Percentiles rank a stretch among this genome's conserved stretches.
phyloP scores from a whole-genome alignment of 2,113 vertebrate genomes.

The Hemiprocne comata region DNA sequence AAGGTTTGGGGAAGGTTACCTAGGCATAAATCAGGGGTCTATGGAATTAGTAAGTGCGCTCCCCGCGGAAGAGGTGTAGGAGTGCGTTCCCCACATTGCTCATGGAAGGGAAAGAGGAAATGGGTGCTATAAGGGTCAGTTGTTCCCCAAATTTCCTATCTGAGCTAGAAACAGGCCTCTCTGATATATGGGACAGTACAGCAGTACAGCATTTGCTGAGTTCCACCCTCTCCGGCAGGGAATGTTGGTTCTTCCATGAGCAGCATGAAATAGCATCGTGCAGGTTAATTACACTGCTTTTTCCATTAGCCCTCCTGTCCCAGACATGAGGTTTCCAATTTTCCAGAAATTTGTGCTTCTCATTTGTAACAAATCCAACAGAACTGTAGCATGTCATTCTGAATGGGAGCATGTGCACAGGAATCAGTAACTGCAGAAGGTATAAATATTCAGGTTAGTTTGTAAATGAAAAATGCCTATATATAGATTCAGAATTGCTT shows the following conservation, averaged over 20 bases:
- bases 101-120: neutral
- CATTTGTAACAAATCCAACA: neutral
- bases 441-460: neutral
- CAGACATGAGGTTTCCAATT: neutral
- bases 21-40: too few relatives aligned
- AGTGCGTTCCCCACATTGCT: too few relatives aligned
- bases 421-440: neutral
- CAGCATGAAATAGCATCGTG: neutral
- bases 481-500: neutral
- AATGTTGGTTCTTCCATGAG: neutral
- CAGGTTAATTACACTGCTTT: neutral
- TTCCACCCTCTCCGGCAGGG: neutral
- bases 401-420: neutral
- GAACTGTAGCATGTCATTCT: neutral
- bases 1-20: too few relatives aligned
- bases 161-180: too few relatives aligned
- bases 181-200: neutral
- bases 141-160: neutral
- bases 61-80: too few relatives aligned
- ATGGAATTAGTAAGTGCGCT: too few relatives aligned
- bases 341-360: neutral
- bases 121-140: fast-evolving
- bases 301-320: neutral
- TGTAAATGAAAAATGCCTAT: neutral
- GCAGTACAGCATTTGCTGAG: neutral